These are phyloP conservation scores for Columbina picui DNA, from an alignment of 2,113 vertebrate species.

Conservation along the genomic window DNA sequence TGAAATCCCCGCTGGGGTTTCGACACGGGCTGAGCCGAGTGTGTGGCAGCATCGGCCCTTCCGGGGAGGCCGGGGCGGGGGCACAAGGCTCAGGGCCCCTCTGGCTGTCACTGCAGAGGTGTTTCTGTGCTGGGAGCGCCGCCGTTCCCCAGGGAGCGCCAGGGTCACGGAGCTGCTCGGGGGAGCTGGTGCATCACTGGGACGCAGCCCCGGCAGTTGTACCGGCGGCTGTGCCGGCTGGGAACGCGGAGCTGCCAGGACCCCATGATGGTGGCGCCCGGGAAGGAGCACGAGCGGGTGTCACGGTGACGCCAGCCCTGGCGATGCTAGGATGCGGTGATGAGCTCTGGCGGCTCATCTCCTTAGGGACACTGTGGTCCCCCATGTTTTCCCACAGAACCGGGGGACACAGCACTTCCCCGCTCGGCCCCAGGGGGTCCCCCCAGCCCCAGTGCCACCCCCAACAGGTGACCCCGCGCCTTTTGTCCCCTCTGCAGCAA, in stretches of 20 bases:
- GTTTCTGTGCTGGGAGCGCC: rapidly evolving
- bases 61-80: background rate
- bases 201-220: rapidly evolving
- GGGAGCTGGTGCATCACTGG: rapidly evolving
- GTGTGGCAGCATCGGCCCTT: background rate
- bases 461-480: background rate
- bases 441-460: background rate
- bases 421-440: too few species aligned
- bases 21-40: background rate
- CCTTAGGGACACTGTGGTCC: background rate
- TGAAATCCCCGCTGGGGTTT: slow-evolving; percentile 21
- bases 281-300: background rate
- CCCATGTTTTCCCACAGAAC: too few species aligned
- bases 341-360: background rate
- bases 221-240: too few species aligned
- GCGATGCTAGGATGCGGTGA: background rate
- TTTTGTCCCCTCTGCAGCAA: slow-evolving; percentile 70
- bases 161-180: background rate
- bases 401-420: too few species aligned
- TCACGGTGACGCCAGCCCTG: background rate
- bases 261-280: background rate
- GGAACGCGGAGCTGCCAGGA: background rate
- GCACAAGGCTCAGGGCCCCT: background rate
- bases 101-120: background rate
- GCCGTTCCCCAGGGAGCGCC: background rate